A percentile compares a stretch with the other conserved stretches of the same genome.
Evolutionary conservation across 2,797 vertebrate genomes (phyloP).

Genomic region (Helicolenus hilgendorfi): DNA sequence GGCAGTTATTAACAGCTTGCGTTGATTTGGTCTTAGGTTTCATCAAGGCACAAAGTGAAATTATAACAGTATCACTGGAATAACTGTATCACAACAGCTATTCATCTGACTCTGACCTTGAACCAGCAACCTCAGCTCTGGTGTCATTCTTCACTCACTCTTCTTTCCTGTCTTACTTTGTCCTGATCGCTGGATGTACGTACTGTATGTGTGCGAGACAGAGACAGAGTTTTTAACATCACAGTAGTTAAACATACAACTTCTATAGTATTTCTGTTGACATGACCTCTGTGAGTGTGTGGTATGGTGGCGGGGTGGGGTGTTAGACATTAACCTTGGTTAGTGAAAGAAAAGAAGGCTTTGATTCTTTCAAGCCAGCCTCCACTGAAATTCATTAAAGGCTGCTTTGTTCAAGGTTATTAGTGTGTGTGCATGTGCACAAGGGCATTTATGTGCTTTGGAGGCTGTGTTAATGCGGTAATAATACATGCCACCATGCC

Average conservation of each 20-base stretch:
- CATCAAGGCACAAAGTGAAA: constrained; percentile 17
- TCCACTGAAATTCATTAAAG: constrained; percentile 76
- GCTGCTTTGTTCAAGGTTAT: constrained; percentile 78
- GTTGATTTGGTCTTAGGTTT: constrained; percentile 4
- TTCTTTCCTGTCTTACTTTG: constrained; percentile 22
- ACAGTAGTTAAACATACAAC: background rate
- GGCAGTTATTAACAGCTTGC: background rate
- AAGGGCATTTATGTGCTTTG: constrained; percentile 3
- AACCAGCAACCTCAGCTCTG: constrained; percentile 30
- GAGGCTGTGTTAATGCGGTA: constrained; percentile 26
- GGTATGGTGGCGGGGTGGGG: background rate
- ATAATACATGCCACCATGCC: constrained; percentile 34
- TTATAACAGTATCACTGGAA: constrained; percentile 28
- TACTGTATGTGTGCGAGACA: background rate
- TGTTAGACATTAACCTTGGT: constrained; percentile 73
- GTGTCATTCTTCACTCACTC: constrained; percentile 11
- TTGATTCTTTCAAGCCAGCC: constrained; percentile 55
- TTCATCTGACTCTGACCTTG: constrained; percentile 66
- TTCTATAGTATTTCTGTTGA: constrained; percentile 23
- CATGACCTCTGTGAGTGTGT: constrained; percentile 16
- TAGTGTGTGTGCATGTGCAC: constrained; percentile 19
- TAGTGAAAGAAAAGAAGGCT: constrained; percentile 66
- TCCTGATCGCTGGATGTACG: background rate
- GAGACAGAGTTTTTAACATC: background rate
- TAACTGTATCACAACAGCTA: constrained; percentile 38